A percentile compares a stretch with the other conserved stretches of the same genome.
Conservation (phyloP, 2,797 vertebrate genomes). For the Catostomus latipinnis region DNA sequence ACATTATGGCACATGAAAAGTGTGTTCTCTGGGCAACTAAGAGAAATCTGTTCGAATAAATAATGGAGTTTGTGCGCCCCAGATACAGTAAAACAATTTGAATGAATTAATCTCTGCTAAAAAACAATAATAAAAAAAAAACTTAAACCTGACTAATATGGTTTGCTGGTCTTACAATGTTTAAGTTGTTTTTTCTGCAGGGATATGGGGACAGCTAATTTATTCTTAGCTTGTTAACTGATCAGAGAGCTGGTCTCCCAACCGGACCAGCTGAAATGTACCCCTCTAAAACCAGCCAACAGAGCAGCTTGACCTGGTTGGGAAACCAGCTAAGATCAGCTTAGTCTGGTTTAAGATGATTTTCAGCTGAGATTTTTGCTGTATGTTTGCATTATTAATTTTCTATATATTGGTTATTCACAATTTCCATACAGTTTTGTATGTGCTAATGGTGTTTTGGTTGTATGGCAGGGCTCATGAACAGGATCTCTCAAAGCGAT, state of each 20-base stretch:
- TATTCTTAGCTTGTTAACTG: too few species aligned
- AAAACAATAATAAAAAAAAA: too few species aligned
- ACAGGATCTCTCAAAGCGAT: constrained; percentile 76
- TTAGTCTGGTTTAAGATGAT: too few species aligned
- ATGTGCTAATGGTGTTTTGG: not conserved
- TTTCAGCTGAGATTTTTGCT: not conserved
- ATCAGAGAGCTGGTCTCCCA: too few species aligned
- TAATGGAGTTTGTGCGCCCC: not conserved
- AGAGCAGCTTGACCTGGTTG: too few species aligned
- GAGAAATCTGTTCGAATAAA: constrained; percentile 11
- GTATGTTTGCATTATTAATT: not conserved
- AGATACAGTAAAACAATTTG: not conserved
- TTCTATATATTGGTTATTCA: not conserved
- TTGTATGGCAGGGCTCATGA: constrained; percentile 73
- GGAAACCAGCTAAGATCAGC: too few species aligned
- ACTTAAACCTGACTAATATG: too few species aligned
- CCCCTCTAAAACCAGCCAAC: too few species aligned
- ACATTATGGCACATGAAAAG: not conserved
- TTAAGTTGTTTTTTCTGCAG: too few species aligned
- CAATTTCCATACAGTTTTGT: not conserved
- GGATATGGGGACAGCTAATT: too few species aligned
- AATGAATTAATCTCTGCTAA: not conserved
- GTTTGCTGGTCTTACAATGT: too few species aligned
- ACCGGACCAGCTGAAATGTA: too few species aligned
- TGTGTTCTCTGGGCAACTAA: not conserved